A percentile compares a stretch with the other conserved stretches of the same genome.
Conservation (phyloP, 1,140 invertebrate species). For the Agraylea sexmaculata region DNA sequence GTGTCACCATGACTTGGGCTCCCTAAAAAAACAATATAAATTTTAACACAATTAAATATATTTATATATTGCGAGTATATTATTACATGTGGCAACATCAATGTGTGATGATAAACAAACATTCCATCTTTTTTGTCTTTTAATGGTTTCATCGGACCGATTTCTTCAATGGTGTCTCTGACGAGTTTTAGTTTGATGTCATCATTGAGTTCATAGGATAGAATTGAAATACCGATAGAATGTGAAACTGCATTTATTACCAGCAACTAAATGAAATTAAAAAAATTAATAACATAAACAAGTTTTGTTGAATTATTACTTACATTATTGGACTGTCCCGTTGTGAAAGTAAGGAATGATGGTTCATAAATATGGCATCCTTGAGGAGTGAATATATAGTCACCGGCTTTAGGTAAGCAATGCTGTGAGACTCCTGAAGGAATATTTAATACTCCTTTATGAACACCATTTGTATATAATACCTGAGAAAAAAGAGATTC, state of each 20-base stretch:
- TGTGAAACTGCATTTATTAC: slow-evolving; percentile 35
- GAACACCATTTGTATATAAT: slow-evolving; percentile 23
- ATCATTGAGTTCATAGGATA: slow-evolving; percentile 24
- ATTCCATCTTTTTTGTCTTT: slow-evolving; percentile 25
- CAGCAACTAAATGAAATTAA: slow-evolving; percentile 16
- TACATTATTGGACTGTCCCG: slow-evolving; percentile 18
- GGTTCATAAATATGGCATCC: slow-evolving; percentile 64
- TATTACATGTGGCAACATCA: slow-evolving; percentile 29
- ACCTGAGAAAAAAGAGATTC: slow-evolving; percentile 22
- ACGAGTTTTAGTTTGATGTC: slow-evolving; percentile 26
- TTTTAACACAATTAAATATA: slow-evolving; percentile 16
- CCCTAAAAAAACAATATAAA: slow-evolving; percentile 28
- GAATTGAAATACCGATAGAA: slow-evolving; percentile 32
- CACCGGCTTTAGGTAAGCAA: slow-evolving; percentile 56
- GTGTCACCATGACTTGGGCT: slow-evolving; percentile 46
- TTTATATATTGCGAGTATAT: neutral
- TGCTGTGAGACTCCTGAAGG: slow-evolving; percentile 23
- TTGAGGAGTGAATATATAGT: slow-evolving; percentile 62
- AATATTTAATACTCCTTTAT: slow-evolving; percentile 22
- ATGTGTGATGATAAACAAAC: slow-evolving; percentile 28
- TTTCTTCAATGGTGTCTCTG: slow-evolving; percentile 18
- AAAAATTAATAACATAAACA: slow-evolving; percentile 1
- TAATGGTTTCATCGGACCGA: slow-evolving; percentile 28
- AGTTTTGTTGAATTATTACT: neutral
- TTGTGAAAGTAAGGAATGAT: slow-evolving; percentile 15